phyloP scores from a whole-genome alignment of 1,140 invertebrate genomes.

The Pteromalus puparum region DNA sequence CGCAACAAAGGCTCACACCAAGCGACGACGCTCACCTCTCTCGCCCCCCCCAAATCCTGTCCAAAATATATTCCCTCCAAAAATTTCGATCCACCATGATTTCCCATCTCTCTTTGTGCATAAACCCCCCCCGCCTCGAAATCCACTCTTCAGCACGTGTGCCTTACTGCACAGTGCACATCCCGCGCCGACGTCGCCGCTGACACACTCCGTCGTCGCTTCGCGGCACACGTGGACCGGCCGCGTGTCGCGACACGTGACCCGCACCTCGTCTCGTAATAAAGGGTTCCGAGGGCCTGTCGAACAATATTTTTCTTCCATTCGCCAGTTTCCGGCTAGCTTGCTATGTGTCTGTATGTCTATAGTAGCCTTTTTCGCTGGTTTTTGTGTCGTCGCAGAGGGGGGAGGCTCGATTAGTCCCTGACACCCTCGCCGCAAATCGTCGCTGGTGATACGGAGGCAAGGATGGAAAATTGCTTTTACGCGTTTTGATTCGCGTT shows the following conservation, averaged over 20 bases:
- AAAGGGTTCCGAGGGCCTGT: constrained; percentile 58
- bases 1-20: neutral
- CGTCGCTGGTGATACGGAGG: neutral
- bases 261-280: constrained; percentile 37
- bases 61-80: neutral
- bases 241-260: constrained; percentile 65
- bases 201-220: constrained; percentile 13
- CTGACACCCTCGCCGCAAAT: neutral
- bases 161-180: constrained; percentile 19
- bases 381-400: neutral
- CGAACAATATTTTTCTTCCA: constrained; percentile 66
- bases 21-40: no score
- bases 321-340: constrained; percentile 46
- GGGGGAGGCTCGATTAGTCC: neutral
- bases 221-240: constrained; percentile 49
- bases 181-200: neutral
- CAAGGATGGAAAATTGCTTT: neutral
- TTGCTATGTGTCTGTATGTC: neutral
- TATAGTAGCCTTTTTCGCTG: neutral
- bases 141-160: constrained; percentile 18
- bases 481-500: constrained; percentile 18
- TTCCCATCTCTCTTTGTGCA: neutral
- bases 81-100: neutral
- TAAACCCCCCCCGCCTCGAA: constrained; percentile 2
- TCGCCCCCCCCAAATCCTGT: no score